phyloP scores from a whole-genome alignment of 2,888 invertebrate genomes.

The Enoplolaimus lenunculus region DNA sequence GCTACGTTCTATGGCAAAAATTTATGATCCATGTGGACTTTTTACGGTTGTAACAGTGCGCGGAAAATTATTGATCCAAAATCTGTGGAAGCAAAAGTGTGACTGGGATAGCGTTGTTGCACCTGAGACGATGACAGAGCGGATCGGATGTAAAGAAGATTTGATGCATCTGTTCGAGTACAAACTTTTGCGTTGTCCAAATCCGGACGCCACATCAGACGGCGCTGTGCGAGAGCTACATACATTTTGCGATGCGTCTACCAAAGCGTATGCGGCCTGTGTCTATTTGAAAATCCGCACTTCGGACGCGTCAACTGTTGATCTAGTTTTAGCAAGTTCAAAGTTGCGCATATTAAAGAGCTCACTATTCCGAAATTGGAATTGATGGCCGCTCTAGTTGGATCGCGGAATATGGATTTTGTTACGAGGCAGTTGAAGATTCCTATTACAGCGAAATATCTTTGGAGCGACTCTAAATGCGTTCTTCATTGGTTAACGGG shows the following conservation, averaged over 20 bases:
- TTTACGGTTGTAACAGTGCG: constrained; percentile 23
- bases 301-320: not conserved
- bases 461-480: constrained; percentile 27
- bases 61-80: constrained; percentile 29
- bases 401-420: too few species aligned
- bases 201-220: too few species aligned
- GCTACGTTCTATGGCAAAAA: constrained; percentile 24
- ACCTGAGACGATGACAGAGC: not conserved
- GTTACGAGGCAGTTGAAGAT: too few species aligned
- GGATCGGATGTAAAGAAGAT: not conserved
- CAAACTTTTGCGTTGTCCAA: not conserved
- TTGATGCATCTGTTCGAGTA: not conserved
- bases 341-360: constrained; percentile 28
- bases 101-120: constrained; percentile 30
- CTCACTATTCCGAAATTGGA: constrained; percentile 27
- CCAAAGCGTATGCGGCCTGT: constrained; percentile 25
- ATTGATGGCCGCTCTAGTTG: too few species aligned
- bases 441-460: constrained; percentile 17
- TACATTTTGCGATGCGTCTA: constrained; percentile 28
- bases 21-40: constrained; percentile 29
- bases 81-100: constrained; percentile 27
- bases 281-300: constrained; percentile 18
- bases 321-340: constrained; percentile 23
- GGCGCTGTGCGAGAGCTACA: constrained; percentile 17
- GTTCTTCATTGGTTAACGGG: constrained; percentile 29